Evolutionary conservation across 2,888 invertebrate genomes (phyloP).

Genomic region (Thecocarcelia acutangulata): DNA sequence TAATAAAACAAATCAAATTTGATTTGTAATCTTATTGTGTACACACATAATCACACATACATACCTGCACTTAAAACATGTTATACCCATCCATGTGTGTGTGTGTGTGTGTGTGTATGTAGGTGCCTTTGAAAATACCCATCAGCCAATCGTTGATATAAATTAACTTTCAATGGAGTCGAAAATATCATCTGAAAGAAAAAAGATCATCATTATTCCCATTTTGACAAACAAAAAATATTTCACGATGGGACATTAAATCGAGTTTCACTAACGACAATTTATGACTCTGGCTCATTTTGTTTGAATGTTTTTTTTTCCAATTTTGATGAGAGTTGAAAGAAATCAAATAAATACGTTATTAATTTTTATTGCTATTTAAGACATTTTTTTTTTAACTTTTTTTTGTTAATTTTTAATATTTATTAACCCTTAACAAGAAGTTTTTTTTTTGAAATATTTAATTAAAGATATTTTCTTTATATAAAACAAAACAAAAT

Average conservation of each 20-base stretch:
- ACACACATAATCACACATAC: not conserved
- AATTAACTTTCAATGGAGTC: conserved; percentile 52
- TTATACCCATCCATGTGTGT: too few relatives aligned
- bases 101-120: too few relatives aligned
- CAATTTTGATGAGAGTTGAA: conserved; percentile 25
- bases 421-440: too few relatives aligned
- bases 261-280: conserved; percentile 54
- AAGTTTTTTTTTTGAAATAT: too few relatives aligned
- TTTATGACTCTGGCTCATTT: conserved; percentile 53
- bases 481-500: too few relatives aligned
- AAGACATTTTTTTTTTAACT: too few relatives aligned
- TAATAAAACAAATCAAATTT: conserved; percentile 58
- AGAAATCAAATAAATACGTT: conserved; percentile 29
- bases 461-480: too few relatives aligned
- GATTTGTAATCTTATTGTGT: conserved; percentile 56
- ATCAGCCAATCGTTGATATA: conserved; percentile 49
- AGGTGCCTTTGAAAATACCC: conserved; percentile 57
- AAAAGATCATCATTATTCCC: conserved; percentile 39
- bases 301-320: conserved; percentile 28
- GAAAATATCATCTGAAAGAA: not conserved
- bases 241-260: conserved; percentile 53
- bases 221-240: conserved; percentile 55
- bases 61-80: not conserved
- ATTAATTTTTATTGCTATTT: too few relatives aligned
- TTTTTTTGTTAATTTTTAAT: too few relatives aligned